Percentiles rank a stretch among this genome's conserved stretches.
phyloP scores from a whole-genome alignment of 2,888 invertebrate species.

The Melitaea athalia region DNA sequence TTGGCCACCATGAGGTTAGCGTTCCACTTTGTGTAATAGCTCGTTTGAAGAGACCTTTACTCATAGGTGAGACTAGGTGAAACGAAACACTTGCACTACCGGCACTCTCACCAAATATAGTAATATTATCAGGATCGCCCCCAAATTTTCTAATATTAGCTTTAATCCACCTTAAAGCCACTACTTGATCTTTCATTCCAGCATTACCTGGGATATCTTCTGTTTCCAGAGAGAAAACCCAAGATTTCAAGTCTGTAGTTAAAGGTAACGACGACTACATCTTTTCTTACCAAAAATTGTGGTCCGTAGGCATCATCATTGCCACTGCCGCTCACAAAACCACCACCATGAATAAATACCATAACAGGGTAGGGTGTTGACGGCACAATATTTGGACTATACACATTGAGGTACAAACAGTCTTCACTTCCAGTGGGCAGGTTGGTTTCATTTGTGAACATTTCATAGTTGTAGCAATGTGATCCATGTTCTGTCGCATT shows the following conservation, averaged over 20 bases:
- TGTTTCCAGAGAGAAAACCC: constrained; percentile 58
- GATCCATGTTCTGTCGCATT: neutral
- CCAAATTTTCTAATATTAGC: constrained; percentile 59
- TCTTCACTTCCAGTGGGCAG: neutral
- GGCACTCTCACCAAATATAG: constrained; percentile 58
- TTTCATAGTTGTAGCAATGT: neutral
- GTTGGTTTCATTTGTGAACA: neutral
- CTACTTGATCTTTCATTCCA: constrained; percentile 64
- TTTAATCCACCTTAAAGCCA: constrained; percentile 52
- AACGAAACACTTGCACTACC: constrained; percentile 54
- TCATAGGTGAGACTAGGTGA: constrained; percentile 56
- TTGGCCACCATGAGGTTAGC: constrained; percentile 34
- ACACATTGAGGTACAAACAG: neutral
- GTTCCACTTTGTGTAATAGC: constrained; percentile 87
- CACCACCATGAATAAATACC: constrained; percentile 47
- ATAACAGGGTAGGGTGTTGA: constrained; percentile 51
- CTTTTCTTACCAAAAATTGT: constrained; percentile 55
- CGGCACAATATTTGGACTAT: neutral
- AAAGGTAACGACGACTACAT: constrained; percentile 56
- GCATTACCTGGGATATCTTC: constrained; percentile 56
- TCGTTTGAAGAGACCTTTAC: constrained; percentile 57
- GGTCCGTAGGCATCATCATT: constrained; percentile 54
- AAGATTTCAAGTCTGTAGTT: constrained; percentile 60
- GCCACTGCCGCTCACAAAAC: constrained; percentile 52
- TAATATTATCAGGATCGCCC: constrained; percentile 63